Conservation (phyloP, 1,140 invertebrate species). For the Pentalonia nigronervosa region DNA sequence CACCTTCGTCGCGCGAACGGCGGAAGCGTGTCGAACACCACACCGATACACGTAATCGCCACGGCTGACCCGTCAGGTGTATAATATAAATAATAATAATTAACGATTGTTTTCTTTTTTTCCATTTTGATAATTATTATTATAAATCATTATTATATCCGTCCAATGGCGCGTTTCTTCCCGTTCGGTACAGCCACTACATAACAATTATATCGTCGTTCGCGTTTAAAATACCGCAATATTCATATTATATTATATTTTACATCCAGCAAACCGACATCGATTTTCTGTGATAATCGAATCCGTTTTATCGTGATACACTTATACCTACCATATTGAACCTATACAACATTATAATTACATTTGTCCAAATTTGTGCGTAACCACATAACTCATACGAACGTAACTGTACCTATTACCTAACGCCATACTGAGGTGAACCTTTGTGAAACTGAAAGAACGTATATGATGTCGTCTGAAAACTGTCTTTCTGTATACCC, state of each 20-base stretch:
- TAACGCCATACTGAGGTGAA: too few species aligned
- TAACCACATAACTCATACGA: not conserved
- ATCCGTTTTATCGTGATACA: not conserved
- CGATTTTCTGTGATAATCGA: not conserved
- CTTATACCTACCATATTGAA: not conserved
- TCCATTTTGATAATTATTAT: not conserved
- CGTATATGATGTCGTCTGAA: too few species aligned
- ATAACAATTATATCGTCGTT: not conserved
- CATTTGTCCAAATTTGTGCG: not conserved
- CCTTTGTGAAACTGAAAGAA: too few species aligned
- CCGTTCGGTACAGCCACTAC: not conserved
- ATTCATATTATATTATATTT: not conserved
- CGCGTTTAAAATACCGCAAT: not conserved
- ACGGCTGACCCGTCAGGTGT: not conserved
- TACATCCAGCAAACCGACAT: not conserved
- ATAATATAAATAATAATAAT: constrained; percentile 2
- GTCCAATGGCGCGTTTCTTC: not conserved
- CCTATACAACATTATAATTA: not conserved
- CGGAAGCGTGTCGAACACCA: not conserved
- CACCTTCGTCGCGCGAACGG: not conserved
- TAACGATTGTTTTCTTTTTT: not conserved
- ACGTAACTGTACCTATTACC: not conserved
- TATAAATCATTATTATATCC: not conserved
- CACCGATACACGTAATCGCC: not conserved
- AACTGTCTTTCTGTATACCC: not conserved